Evolutionary conservation across 2,113 vertebrate species (phyloP).

Genomic region (Apistogramma diplotaenia): DNA sequence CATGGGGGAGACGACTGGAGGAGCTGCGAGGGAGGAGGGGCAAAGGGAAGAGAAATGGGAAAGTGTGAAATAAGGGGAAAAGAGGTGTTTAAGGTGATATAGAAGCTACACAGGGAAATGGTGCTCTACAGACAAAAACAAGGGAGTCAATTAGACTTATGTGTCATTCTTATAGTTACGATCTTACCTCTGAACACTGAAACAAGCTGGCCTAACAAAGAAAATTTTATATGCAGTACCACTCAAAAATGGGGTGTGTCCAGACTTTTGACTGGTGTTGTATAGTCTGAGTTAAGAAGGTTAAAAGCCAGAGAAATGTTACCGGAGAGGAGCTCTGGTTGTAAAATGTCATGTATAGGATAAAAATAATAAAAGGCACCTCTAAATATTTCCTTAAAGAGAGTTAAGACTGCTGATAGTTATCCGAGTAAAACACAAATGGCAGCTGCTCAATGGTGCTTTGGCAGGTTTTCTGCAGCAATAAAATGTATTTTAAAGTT

Average conservation of each 20-base stretch:
- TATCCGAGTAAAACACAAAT: neutral
- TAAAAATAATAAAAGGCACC: neutral
- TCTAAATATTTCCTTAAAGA: neutral
- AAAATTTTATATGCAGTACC: neutral
- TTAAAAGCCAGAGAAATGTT: neutral
- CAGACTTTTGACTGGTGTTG: no score
- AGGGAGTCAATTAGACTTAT: neutral
- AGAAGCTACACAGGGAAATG: neutral
- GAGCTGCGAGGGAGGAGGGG: slow-evolving; percentile 2
- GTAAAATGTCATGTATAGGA: neutral
- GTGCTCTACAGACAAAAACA: neutral
- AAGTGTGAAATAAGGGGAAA: slow-evolving; percentile 28
- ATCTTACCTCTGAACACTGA: neutral
- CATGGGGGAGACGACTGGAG: neutral
- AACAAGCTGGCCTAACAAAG: neutral
- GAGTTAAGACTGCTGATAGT: neutral
- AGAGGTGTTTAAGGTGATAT: slow-evolving; percentile 1
- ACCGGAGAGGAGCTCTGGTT: neutral
- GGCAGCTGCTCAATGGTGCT: neutral
- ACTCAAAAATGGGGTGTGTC: no score
- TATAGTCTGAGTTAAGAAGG: neutral
- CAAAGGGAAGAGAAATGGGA: neutral
- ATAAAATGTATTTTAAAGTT: neutral
- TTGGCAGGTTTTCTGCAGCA: neutral
- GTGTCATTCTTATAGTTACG: neutral